These are phyloP conservation scores for Monarcha castaneiventris DNA, from an alignment of 2,113 vertebrate species.

Conservation along the genomic window DNA sequence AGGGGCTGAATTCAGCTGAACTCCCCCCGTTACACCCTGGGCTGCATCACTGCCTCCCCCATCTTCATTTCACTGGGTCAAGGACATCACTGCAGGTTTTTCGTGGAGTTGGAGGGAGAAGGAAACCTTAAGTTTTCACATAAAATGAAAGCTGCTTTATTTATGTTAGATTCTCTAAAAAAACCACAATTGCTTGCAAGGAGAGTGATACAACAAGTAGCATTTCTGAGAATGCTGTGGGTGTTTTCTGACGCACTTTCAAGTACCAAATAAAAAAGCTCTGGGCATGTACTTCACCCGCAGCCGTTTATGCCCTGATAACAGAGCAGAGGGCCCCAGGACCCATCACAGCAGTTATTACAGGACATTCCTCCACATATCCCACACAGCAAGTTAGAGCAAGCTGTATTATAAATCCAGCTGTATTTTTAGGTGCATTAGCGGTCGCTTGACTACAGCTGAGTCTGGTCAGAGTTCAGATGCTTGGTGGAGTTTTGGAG, in stretches of 20 bases:
- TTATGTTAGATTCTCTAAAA: background rate
- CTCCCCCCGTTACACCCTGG: background rate
- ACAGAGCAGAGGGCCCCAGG: constrained; percentile 45
- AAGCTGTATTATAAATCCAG: constrained; percentile 29
- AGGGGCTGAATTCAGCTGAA: background rate
- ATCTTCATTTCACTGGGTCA: background rate
- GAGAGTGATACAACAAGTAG: background rate
- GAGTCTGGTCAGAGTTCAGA: constrained; percentile 9
- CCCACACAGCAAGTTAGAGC: constrained; percentile 30
- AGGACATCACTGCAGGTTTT: background rate
- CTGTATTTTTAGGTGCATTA: constrained; percentile 62
- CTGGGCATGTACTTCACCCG: background rate
- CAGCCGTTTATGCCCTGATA: background rate
- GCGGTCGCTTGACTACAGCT: constrained; percentile 4
- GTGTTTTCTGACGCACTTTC: background rate
- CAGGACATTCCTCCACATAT: constrained; percentile 60
- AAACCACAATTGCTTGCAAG: background rate
- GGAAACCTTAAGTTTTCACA: background rate
- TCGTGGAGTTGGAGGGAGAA: background rate
- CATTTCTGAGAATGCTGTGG: background rate
- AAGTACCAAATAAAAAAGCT: background rate
- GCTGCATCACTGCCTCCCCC: background rate
- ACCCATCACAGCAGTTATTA: constrained; percentile 59
- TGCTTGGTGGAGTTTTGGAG: background rate
- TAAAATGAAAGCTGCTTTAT: background rate